A percentile compares a stretch with the other conserved stretches of the same genome.
These are phyloP conservation scores for Eutrigla gurnardus DNA, from an alignment of 2,797 vertebrate species.

Conservation along the genomic window DNA sequence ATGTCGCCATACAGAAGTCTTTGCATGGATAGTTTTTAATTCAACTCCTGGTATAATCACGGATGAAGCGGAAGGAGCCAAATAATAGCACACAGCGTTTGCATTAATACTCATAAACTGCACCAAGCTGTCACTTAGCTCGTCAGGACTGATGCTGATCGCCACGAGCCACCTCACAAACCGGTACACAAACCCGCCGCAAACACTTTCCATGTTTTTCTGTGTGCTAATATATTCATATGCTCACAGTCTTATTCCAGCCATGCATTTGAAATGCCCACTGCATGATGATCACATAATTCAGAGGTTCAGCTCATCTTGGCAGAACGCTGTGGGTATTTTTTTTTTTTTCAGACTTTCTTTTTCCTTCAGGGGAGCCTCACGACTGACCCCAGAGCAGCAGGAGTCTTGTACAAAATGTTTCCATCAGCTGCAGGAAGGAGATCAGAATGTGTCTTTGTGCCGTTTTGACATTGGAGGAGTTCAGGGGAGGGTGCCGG, in stretches of 20 bases:
- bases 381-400: slow-evolving; percentile 61
- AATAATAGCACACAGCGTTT: slow-evolving; percentile 10
- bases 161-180: slow-evolving; percentile 42
- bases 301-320: slow-evolving; percentile 60
- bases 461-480: slow-evolving; percentile 70
- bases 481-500: slow-evolving; percentile 51
- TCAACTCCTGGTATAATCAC: slow-evolving; percentile 9
- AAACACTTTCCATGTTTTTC: slow-evolving; percentile 34
- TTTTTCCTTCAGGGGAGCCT: slow-evolving; percentile 15
- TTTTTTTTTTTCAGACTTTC: background rate
- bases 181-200: slow-evolving; percentile 21
- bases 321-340: slow-evolving; percentile 36
- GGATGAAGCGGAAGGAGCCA: background rate
- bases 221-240: slow-evolving; percentile 69
- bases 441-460: slow-evolving; percentile 69
- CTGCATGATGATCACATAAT: slow-evolving; percentile 60
- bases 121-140: slow-evolving; percentile 22
- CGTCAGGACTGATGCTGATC: slow-evolving; percentile 55
- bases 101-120: slow-evolving; percentile 18
- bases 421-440: slow-evolving; percentile 53
- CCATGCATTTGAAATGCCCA: slow-evolving; percentile 69
- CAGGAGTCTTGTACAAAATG: slow-evolving; percentile 62
- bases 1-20: background rate
- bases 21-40: slow-evolving; percentile 8
- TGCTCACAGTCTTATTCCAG: slow-evolving; percentile 52